phyloP scores from a whole-genome alignment of 2,888 invertebrate species.

The Beris chalybata region DNA sequence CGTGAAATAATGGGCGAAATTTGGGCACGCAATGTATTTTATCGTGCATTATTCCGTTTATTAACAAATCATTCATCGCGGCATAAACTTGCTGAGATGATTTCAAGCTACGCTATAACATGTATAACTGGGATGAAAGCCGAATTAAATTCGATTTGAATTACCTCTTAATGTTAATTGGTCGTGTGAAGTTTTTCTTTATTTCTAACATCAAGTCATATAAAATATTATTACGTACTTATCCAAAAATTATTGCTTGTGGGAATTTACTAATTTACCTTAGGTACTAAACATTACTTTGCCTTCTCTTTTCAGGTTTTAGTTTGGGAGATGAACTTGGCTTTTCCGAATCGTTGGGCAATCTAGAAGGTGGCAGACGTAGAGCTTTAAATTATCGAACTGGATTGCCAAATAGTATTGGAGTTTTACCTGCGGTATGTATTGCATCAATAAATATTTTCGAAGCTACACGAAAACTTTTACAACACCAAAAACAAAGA shows the following conservation, averaged over 20 bases:
- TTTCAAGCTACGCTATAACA: too few relatives aligned
- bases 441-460: too few relatives aligned
- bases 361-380: slow-evolving; percentile 71
- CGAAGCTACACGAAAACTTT: too few relatives aligned
- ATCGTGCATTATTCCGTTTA: too few relatives aligned
- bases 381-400: slow-evolving; percentile 66
- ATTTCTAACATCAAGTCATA: neutral
- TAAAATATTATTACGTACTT: neutral
- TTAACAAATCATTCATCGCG: too few relatives aligned
- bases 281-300: slow-evolving; percentile 4
- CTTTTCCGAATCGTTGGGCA: slow-evolving; percentile 79
- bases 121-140: too few relatives aligned
- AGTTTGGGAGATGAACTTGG: slow-evolving; percentile 85
- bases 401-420: slow-evolving; percentile 58
- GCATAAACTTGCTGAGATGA: too few relatives aligned
- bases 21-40: slow-evolving; percentile 9
- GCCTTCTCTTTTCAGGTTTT: slow-evolving; percentile 64
- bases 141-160: too few relatives aligned
- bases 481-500: too few relatives aligned
- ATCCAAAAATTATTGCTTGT: neutral
- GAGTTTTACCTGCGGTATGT: slow-evolving; percentile 47
- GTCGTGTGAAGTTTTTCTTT: neutral
- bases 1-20: slow-evolving; percentile 14
- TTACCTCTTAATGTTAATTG: too few relatives aligned
- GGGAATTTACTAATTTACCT: neutral